These are phyloP conservation scores for Stichopus horrens DNA, from an alignment of 53 echinoderm and acorn worm species.

Conservation along the genomic window DNA sequence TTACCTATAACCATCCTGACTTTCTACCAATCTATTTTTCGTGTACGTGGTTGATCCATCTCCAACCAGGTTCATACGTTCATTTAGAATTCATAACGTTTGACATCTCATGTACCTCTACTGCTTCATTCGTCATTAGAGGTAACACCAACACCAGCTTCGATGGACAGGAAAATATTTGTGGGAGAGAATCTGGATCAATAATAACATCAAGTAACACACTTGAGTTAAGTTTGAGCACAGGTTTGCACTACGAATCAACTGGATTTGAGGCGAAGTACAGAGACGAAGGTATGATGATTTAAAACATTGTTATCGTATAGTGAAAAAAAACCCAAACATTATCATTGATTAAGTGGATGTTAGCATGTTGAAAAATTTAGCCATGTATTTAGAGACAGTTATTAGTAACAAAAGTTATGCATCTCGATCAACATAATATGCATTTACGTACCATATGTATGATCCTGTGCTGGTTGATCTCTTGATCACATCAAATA, in stretches of 20 bases:
- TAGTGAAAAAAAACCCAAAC: no score
- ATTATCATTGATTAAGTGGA: no score
- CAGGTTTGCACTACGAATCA: background rate
- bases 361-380: no score
- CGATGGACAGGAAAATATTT: background rate
- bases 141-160: background rate
- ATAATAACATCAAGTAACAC: background rate
- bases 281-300: background rate
- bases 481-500: no score
- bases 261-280: slow-evolving; percentile 21
- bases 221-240: background rate
- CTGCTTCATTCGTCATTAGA: background rate
- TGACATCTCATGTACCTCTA: background rate
- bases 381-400: no score
- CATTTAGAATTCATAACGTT: slow-evolving; percentile 1
- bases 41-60: background rate
- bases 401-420: no score
- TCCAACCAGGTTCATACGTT: background rate
- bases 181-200: background rate
- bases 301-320: no score
- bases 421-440: no score
- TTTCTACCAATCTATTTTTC: slow-evolving; percentile 20
- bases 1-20: background rate
- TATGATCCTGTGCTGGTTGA: no score
- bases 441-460: no score